Conservation (phyloP, 2,888 invertebrate species). For the Unio pictorum region DNA sequence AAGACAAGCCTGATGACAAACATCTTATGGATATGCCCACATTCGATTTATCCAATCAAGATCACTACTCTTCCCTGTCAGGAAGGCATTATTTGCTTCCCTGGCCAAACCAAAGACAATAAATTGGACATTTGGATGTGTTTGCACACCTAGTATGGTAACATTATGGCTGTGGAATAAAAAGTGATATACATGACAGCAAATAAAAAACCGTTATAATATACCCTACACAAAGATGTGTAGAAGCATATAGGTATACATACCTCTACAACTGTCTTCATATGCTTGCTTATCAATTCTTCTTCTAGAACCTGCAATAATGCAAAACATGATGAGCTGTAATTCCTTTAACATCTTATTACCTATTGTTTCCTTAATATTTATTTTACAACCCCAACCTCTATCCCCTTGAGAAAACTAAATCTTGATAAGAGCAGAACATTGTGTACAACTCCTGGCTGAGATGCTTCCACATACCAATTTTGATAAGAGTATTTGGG, state of each 20-base stretch:
- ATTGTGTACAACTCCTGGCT: too few relatives aligned
- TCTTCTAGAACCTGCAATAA: constrained; percentile 84
- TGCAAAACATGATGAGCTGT: neutral
- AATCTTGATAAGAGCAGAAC: too few relatives aligned
- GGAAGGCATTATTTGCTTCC: too few relatives aligned
- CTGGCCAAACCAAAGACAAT: too few relatives aligned
- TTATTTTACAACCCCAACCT: neutral
- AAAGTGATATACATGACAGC: constrained; percentile 1
- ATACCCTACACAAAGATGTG: neutral
- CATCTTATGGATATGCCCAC: too few relatives aligned
- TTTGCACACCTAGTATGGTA: too few relatives aligned
- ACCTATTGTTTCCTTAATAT: neutral
- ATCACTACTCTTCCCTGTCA: too few relatives aligned
- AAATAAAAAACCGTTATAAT: neutral
- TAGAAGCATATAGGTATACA: constrained; percentile 7
- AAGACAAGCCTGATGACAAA: too few relatives aligned
- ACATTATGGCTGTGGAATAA: neutral
- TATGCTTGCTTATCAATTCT: constrained; percentile 97
- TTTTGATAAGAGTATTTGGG: too few relatives aligned
- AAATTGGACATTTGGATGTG: too few relatives aligned
- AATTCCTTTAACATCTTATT: neutral
- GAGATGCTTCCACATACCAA: too few relatives aligned
- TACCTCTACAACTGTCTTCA: constrained; percentile 92
- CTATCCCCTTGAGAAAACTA: neutral
- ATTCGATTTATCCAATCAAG: too few relatives aligned